Percentiles rank a stretch among this genome's conserved stretches.
phyloP scores from a whole-genome alignment of 2,888 invertebrate genomes.

The Drosophila robusta region DNA sequence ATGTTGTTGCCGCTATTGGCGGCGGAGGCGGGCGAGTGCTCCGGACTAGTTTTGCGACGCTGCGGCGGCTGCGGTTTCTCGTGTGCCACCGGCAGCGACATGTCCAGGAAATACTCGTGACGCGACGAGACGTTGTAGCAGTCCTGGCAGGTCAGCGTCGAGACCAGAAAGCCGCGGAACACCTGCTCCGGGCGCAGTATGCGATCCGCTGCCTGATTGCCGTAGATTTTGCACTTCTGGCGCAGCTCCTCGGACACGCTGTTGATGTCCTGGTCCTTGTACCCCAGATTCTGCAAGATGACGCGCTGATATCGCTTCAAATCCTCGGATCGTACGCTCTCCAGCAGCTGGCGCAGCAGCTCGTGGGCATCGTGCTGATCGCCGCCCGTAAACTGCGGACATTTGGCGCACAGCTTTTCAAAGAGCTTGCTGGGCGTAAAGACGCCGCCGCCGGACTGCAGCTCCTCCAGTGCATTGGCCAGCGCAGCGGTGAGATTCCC shows the following conservation, averaged over 20 bases:
- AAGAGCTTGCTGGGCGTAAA: slow-evolving; percentile 89
- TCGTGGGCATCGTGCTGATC: slow-evolving; percentile 99
- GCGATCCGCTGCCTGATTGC: slow-evolving; percentile 91
- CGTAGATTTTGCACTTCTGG: slow-evolving; percentile 92
- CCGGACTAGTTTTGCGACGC: slow-evolving; percentile 85
- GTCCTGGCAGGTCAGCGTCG: slow-evolving; percentile 94
- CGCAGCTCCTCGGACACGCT: slow-evolving; percentile 91
- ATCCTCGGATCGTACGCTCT: slow-evolving; percentile 92
- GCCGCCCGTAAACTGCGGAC: slow-evolving; percentile 95
- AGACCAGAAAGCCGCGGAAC: slow-evolving; percentile 96
- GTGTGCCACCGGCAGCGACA: slow-evolving; percentile 94
- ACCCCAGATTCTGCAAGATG: slow-evolving; percentile 91
- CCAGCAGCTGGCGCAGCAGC: slow-evolving; percentile 94
- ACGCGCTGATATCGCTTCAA: slow-evolving; percentile 92
- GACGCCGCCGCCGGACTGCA: slow-evolving; percentile 88
- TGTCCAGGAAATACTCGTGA: slow-evolving; percentile 96
- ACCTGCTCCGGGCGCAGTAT: slow-evolving; percentile 94
- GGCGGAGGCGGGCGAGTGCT: slow-evolving; percentile 52
- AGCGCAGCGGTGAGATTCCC: slow-evolving; percentile 89
- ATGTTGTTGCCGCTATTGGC: neutral
- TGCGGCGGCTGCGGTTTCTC: slow-evolving; percentile 91
- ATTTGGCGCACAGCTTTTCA: slow-evolving; percentile 88
- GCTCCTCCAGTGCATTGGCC: slow-evolving; percentile 89
- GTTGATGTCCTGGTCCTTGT: slow-evolving; percentile 91
- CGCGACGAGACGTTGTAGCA: slow-evolving; percentile 94